Conservation (phyloP, 2,113 vertebrate genomes). For the Boulengerochromis microlepis region DNA sequence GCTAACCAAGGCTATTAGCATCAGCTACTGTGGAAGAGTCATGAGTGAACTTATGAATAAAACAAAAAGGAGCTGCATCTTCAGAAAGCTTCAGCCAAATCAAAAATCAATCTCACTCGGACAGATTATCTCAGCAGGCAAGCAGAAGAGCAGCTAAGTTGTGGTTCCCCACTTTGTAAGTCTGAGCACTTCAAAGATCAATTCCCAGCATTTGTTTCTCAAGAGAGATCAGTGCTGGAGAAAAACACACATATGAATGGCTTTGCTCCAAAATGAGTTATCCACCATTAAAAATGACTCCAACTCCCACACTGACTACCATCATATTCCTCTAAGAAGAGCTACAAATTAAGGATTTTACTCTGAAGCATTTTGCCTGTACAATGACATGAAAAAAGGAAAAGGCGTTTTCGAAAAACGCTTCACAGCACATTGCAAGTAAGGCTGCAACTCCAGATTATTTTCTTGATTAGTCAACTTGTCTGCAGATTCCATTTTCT, state of each 20-base stretch:
- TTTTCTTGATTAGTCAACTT: not conserved
- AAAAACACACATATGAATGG: not conserved
- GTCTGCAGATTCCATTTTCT: not conserved
- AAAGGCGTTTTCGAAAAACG: fast-evolving
- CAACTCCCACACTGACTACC: not conserved
- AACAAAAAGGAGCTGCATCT: constrained; percentile 30
- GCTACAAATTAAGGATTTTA: not conserved
- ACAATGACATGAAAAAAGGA: not conserved
- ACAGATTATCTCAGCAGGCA: not conserved
- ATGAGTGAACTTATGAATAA: constrained; percentile 47
- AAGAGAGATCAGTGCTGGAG: not conserved
- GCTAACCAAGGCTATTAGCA: constrained; percentile 47
- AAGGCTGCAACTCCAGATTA: not conserved
- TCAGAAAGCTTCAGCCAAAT: constrained; percentile 28
- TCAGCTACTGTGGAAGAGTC: constrained; percentile 25
- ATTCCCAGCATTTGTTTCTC: not conserved
- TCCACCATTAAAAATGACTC: not conserved
- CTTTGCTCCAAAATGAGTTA: not conserved
- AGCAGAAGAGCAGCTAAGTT: not conserved
- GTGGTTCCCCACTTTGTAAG: not conserved
- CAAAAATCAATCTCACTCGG: constrained; percentile 30
- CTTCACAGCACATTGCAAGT: not conserved
- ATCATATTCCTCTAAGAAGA: not conserved
- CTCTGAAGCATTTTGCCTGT: not conserved
- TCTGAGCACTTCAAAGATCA: not conserved